phyloP scores from a whole-genome alignment of 2,797 vertebrate genomes.

The Holocentrus rufus region DNA sequence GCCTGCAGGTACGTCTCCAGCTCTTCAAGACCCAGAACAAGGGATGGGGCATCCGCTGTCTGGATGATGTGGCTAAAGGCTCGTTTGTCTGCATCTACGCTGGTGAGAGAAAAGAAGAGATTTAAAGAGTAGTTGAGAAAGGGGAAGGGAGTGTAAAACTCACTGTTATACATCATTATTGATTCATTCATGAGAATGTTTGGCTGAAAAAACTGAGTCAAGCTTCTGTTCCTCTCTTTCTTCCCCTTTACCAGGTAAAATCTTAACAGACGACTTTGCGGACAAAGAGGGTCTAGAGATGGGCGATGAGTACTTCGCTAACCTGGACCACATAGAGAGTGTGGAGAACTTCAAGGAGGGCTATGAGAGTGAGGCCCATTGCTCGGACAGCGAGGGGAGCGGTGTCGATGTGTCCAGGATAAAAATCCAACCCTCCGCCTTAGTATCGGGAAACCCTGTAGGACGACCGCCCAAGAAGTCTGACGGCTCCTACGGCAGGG shows the following conservation, averaged over 20 bases:
- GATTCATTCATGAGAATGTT: neutral
- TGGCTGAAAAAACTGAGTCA: neutral
- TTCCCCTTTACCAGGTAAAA: slow-evolving; percentile 86
- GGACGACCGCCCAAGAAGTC: slow-evolving; percentile 64
- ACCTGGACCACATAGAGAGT: slow-evolving; percentile 98
- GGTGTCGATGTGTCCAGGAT: slow-evolving; percentile 89
- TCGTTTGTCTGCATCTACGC: slow-evolving; percentile 99
- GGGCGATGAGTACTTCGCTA: slow-evolving; percentile 98
- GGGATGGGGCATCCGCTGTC: slow-evolving; percentile 98
- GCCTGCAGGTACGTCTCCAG: slow-evolving; percentile 95
- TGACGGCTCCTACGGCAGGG: slow-evolving; percentile 44
- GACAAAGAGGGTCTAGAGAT: slow-evolving; percentile 98
- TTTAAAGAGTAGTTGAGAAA: neutral
- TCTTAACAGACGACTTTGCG: slow-evolving; percentile 96
- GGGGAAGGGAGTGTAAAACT: neutral
- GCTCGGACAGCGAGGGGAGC: slow-evolving; percentile 94
- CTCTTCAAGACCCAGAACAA: slow-evolving; percentile 99
- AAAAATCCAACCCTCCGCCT: slow-evolving; percentile 74
- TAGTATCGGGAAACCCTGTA: slow-evolving; percentile 57
- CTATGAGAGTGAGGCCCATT: slow-evolving; percentile 96
- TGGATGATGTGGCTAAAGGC: slow-evolving; percentile 96
- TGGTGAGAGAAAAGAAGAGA: slow-evolving; percentile 78
- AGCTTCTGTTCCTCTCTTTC: neutral
- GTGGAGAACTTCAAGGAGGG: slow-evolving; percentile 99
- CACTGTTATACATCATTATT: neutral